These are phyloP conservation scores for Chydorus sphaericus DNA, from an alignment of 2,888 invertebrate genomes.

Conservation along the genomic window DNA sequence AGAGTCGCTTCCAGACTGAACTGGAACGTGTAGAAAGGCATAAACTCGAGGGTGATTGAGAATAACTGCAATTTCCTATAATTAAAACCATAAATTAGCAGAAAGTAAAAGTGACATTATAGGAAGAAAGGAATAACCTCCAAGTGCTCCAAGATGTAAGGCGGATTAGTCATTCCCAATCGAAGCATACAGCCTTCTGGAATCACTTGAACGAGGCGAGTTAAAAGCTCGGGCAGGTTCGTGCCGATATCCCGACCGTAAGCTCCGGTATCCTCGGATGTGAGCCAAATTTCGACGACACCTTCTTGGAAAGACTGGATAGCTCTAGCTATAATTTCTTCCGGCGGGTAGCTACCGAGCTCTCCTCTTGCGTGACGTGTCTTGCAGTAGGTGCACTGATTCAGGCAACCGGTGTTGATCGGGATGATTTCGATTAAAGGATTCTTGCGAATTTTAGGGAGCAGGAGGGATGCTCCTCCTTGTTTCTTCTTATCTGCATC, in stretches of 20 bases:
- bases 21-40: conserved; percentile 90
- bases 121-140: conserved; percentile 32
- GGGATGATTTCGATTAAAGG: conserved; percentile 93
- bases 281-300: conserved; percentile 92
- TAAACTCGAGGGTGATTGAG: conserved; percentile 80
- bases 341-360: conserved; percentile 80
- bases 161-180: conserved; percentile 97
- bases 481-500: conserved; percentile 38
- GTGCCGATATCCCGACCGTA: conserved; percentile 90
- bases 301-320: conserved; percentile 77
- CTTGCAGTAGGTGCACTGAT: conserved; percentile 98
- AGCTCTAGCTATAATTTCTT: conserved; percentile 77
- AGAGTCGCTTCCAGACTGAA: conserved; percentile 92
- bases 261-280: conserved; percentile 95
- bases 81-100: conserved; percentile 8
- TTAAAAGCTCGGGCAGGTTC: conserved; percentile 69
- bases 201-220: conserved; percentile 63
- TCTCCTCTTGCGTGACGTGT: conserved; percentile 95
- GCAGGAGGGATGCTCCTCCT: conserved; percentile 69
- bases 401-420: conserved; percentile 89
- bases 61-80: conserved; percentile 64
- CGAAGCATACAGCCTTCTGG: conserved; percentile 63
- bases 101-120: background rate
- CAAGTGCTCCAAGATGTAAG: conserved; percentile 89
- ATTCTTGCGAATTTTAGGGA: conserved; percentile 92